phyloP scores from a whole-genome alignment of 1,140 invertebrate genomes.

The Hetaerina americana region DNA sequence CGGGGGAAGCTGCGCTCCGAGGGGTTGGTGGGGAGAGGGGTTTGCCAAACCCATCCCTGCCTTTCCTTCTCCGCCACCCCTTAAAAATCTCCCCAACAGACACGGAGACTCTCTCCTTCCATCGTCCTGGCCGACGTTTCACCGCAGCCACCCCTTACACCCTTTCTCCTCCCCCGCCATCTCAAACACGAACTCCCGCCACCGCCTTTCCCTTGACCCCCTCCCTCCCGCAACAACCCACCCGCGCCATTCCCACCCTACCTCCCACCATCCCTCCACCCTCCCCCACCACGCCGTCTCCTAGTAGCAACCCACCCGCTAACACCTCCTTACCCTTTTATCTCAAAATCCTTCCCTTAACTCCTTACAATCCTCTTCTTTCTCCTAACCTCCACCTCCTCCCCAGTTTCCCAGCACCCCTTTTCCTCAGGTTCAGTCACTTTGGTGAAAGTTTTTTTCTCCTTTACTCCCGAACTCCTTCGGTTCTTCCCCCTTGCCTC shows the following conservation, averaged over 20 bases:
- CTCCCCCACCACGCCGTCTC: neutral
- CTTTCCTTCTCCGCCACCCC: no score
- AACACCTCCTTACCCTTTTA: neutral
- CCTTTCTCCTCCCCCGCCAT: neutral
- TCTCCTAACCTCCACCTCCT: neutral
- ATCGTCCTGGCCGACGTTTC: no score
- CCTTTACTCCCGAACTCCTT: no score
- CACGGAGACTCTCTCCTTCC: no score
- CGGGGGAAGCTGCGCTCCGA: no score
- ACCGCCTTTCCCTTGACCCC: neutral
- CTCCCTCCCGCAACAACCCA: neutral
- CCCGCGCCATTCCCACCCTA: neutral
- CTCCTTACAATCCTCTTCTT: neutral
- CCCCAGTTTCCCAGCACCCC: neutral
- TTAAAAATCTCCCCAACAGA: no score
- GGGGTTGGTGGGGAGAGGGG: no score
- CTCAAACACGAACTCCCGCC: neutral
- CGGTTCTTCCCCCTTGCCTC: neutral
- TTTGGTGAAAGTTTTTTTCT: no score
- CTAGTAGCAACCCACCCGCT: no score
- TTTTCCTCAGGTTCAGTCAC: no score
- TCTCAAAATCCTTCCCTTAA: neutral
- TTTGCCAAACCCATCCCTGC: no score
- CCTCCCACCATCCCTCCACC: neutral
- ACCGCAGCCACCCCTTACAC: no score